Base-by-base conservation (phyloP, 2,113 vertebrate species). In the Seriola dumerili region DNA sequence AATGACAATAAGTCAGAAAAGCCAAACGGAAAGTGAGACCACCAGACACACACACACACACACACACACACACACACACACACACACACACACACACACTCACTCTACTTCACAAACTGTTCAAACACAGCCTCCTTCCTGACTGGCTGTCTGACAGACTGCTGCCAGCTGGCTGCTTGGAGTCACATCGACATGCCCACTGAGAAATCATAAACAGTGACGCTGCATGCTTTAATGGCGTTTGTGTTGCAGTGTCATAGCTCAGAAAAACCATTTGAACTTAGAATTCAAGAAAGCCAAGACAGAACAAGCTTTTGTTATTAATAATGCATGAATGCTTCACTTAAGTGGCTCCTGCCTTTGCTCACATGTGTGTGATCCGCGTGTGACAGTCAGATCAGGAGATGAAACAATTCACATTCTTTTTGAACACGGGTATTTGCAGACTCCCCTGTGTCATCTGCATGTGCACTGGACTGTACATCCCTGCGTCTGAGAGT, bases 271-370 rank as follows among this genome's bases (percentile, higher is more conserved):
- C 1, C 3, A 23, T 81, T 63, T 40, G 36, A 76, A 76, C 23
- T 23, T n/a, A 14, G 7, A 55, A 5, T 48, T 61, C 11, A 32
- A 66, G 61, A 54, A 36, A 73, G 29, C 58, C 62, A 73, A 68
- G 69, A 54, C 68, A 54, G 52, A 58, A 67, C 61, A 63, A 42
- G 68, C 52, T 72, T 59, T 4, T 34, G 62, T 58, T 63, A 25
- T 80, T 76, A 82, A 72, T 88, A 57, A 86, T 71, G 68, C 74
- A 81, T 63, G 32, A 63, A 13, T 77, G 73, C 77, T 25, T 57
- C 23, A 17, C 25, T 76, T 66, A 78, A 81, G 55, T 74, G 40
- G 19, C 23, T n/a, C 44, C 58, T 85, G 67, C 68, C 14, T 81
- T 29, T 72, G 65, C 65, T 44, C 16, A 29, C 59, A 11, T 0